A percentile compares a stretch with the other conserved stretches of the same genome.
Conservation (phyloP, 1,140 invertebrate genomes). For the Alviniconcha marisindica region DNA sequence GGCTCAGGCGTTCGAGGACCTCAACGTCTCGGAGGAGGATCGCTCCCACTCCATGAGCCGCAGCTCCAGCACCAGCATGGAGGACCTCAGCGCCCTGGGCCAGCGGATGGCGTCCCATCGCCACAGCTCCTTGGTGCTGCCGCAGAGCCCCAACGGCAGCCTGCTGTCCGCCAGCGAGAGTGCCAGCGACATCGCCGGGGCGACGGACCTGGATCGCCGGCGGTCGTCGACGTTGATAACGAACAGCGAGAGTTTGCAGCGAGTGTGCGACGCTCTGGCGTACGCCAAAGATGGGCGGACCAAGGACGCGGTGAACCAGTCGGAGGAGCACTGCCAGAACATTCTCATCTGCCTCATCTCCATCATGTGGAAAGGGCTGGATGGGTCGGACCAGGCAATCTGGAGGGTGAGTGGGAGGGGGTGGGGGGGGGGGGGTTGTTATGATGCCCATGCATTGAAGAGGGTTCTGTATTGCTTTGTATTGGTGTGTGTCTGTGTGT, state of each 20-base stretch:
- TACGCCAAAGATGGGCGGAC: too few relatives aligned
- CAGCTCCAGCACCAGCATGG: slow-evolving; percentile 71
- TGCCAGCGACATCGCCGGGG: slow-evolving; percentile 46
- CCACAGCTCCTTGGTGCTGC: slow-evolving; percentile 16
- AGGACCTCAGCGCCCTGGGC: slow-evolving; percentile 65
- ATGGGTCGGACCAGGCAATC: slow-evolving; percentile 78
- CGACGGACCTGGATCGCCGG: slow-evolving; percentile 28
- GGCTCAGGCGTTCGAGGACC: slow-evolving; percentile 25
- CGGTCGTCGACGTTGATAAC: slow-evolving; percentile 47
- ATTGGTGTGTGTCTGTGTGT: too few relatives aligned
- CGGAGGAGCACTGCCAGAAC: slow-evolving; percentile 79
- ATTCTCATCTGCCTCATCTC: slow-evolving; percentile 80
- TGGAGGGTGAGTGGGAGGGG: slow-evolving; percentile 81
- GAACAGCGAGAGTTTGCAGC: slow-evolving; percentile 56
- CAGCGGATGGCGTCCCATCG: slow-evolving; percentile 69
- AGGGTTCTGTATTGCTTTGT: too few relatives aligned
- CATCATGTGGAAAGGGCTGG: slow-evolving; percentile 82
- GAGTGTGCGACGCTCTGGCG: slow-evolving; percentile 63
- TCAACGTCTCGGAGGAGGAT: slow-evolving; percentile 37
- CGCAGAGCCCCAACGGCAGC: slow-evolving; percentile 29
- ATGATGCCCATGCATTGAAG: too few relatives aligned
- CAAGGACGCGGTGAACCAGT: slow-evolving; percentile 74
- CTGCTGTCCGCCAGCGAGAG: slow-evolving; percentile 59
- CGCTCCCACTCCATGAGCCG: slow-evolving; percentile 53
- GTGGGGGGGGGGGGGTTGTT: too few relatives aligned